These are phyloP conservation scores for Furcula furcula DNA, from an alignment of 2,888 invertebrate genomes.

Conservation along the genomic window DNA sequence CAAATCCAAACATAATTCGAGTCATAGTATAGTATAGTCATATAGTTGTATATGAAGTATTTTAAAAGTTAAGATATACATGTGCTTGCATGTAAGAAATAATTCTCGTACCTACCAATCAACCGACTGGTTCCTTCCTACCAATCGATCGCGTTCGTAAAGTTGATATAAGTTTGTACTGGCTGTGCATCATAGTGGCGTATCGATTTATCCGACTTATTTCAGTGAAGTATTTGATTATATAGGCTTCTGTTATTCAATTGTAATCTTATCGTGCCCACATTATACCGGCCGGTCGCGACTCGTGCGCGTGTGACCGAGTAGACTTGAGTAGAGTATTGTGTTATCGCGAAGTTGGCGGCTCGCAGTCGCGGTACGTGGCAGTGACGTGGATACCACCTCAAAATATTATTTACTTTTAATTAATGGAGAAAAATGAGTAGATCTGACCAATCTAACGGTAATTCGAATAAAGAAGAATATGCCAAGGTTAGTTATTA, in stretches of 20 bases:
- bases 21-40: too few relatives aligned
- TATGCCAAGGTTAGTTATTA: slow-evolving; percentile 46
- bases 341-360: slow-evolving; percentile 62
- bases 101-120: too few relatives aligned
- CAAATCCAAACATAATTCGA: too few relatives aligned
- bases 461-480: slow-evolving; percentile 30
- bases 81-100: too few relatives aligned
- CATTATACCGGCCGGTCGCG: slow-evolving; percentile 28
- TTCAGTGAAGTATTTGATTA: slow-evolving; percentile 36
- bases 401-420: slow-evolving; percentile 12
- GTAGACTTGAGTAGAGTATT: slow-evolving; percentile 36
- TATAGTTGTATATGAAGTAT: too few relatives aligned
- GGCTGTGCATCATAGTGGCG: slow-evolving; percentile 30
- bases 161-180: slow-evolving; percentile 23
- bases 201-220: slow-evolving; percentile 45
- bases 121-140: not conserved
- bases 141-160: slow-evolving; percentile 48
- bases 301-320: slow-evolving; percentile 18
- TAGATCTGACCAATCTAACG: slow-evolving; percentile 36
- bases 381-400: slow-evolving; percentile 50
- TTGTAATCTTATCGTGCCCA: slow-evolving; percentile 42
- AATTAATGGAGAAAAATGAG: slow-evolving; percentile 39
- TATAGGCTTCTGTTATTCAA: slow-evolving; percentile 23
- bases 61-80: too few relatives aligned
- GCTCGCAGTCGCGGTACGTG: slow-evolving; percentile 63